Evolutionary conservation across 2,797 vertebrate species (phyloP).

Genomic region (Tamandua tetradactyla): DNA sequence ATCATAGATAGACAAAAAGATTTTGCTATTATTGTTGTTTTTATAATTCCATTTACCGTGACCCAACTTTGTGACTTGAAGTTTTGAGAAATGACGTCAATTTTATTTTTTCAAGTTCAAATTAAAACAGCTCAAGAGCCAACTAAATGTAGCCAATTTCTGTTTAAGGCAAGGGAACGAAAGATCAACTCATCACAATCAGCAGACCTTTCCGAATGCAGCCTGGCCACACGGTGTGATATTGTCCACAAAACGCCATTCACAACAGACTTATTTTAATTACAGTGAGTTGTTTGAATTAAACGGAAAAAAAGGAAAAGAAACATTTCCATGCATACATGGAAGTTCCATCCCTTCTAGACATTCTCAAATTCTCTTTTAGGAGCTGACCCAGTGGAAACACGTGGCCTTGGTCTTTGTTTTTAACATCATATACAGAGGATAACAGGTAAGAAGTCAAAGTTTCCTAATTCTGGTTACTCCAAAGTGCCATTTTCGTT

Average conservation of each 20-base stretch:
- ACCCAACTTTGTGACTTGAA: neutral
- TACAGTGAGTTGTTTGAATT: neutral
- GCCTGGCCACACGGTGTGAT: neutral
- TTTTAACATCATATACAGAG: neutral
- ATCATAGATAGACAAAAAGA: neutral
- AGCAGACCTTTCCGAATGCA: neutral
- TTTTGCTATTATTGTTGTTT: neutral
- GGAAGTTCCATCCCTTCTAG: slow-evolving; percentile 26
- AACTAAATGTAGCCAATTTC: neutral
- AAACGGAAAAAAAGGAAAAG: neutral
- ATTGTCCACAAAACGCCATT: neutral
- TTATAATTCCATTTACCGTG: neutral
- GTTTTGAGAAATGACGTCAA: neutral
- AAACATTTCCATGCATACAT: slow-evolving; percentile 52
- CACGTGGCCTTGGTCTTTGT: neutral
- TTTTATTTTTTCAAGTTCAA: slow-evolving; percentile 27
- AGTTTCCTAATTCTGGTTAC: neutral
- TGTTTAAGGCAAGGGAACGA: slow-evolving; percentile 20
- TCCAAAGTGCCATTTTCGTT: neutral
- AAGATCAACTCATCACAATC: neutral
- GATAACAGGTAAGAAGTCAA: neutral
- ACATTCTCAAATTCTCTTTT: neutral
- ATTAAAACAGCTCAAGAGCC: neutral
- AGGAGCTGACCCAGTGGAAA: neutral
- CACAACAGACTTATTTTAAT: neutral